Percentiles rank a stretch among this genome's conserved stretches.
Evolutionary conservation across 1,140 invertebrate genomes (phyloP).

Genomic region (Philopotamus ludificatus): DNA sequence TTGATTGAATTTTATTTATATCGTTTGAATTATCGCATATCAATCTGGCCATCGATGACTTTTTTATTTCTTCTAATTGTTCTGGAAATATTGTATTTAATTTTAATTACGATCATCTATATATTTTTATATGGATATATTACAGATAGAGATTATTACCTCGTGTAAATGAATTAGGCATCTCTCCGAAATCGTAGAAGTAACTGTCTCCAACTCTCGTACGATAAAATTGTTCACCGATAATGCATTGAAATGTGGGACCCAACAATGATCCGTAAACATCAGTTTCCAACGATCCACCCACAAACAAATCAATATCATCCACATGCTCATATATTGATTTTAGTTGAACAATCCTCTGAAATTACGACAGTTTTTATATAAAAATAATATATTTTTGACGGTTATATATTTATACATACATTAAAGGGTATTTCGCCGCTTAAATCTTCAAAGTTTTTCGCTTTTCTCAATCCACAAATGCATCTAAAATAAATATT

Average conservation of each 20-base stretch:
- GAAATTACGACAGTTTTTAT: conserved; percentile 34
- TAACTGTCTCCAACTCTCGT: conserved; percentile 79
- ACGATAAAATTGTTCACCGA: conserved; percentile 85
- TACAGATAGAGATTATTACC: conserved; percentile 54
- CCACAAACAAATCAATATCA: conserved; percentile 88
- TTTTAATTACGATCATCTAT: background rate
- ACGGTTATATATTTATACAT: conserved; percentile 36
- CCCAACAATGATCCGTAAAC: conserved; percentile 78
- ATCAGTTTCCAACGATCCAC: conserved; percentile 75
- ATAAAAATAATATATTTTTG: conserved; percentile 14
- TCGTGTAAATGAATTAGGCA: conserved; percentile 65
- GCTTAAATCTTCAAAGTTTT: conserved; percentile 49
- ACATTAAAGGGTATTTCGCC: conserved; percentile 53
- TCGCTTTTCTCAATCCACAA: conserved; percentile 49
- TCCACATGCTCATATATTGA: conserved; percentile 68
- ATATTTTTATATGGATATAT: background rate
- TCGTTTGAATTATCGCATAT: conserved; percentile 51
- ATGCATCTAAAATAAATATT: conserved; percentile 45
- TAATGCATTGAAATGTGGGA: conserved; percentile 89
- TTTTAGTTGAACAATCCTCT: conserved; percentile 67
- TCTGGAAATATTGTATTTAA: conserved; percentile 43
- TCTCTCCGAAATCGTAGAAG: conserved; percentile 77
- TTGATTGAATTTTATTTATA: conserved; percentile 47
- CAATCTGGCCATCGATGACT: conserved; percentile 49
- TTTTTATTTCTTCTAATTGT: conserved; percentile 51